These are phyloP conservation scores for Vidua chalybeata DNA, from an alignment of 2,113 vertebrate genomes.

Conservation along the genomic window DNA sequence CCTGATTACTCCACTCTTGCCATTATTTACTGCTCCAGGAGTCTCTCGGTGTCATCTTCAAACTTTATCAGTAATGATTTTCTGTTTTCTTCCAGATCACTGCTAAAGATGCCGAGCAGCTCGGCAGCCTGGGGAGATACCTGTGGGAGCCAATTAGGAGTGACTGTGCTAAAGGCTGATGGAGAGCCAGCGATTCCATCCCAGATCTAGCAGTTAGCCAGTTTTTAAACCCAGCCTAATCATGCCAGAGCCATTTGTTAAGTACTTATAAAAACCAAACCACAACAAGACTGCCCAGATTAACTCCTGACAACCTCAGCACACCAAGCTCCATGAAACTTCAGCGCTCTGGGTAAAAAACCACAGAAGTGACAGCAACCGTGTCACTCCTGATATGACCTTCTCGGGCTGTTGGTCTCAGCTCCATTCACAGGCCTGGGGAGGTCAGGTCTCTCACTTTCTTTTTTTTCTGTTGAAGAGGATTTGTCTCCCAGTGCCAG, in stretches of 20 bases:
- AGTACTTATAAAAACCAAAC: background rate
- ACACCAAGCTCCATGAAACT: background rate
- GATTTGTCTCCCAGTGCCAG: background rate
- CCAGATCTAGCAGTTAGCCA: background rate
- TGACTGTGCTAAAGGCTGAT: background rate
- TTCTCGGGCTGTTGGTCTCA: background rate
- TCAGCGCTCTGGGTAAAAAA: background rate
- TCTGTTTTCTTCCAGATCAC: slow-evolving; percentile 31
- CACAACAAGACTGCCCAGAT: background rate
- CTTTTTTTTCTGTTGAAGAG: background rate
- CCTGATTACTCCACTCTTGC: background rate
- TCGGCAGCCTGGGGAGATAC: background rate
- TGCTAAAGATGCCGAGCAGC: background rate
- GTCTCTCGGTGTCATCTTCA: slow-evolving; percentile 35
- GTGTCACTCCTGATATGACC: background rate
- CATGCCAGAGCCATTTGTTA: background rate
- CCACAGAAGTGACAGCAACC: background rate
- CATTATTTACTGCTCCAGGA: slow-evolving; percentile 39
- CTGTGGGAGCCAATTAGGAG: slow-evolving; percentile 53
- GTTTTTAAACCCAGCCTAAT: background rate
- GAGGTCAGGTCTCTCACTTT: background rate
- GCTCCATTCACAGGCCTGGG: background rate
- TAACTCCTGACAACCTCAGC: background rate
- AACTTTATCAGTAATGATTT: slow-evolving; percentile 63
- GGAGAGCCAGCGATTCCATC: background rate